Conservation (phyloP, 2,797 vertebrate genomes). For the Trachops cirrhosus region DNA sequence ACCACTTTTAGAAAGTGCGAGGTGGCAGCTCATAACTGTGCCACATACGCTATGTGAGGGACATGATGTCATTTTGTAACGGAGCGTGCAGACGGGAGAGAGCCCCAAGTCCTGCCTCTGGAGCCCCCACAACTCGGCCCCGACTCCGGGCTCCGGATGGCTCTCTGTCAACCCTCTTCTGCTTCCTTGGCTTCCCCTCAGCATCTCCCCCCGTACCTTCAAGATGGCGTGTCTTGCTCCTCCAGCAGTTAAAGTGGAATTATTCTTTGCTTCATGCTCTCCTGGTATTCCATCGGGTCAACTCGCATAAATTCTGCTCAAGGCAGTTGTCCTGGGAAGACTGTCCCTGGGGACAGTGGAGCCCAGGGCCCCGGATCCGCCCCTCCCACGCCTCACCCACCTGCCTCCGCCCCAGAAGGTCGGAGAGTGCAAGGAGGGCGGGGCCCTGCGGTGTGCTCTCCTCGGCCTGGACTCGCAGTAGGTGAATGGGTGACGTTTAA, state of each 20-base stretch:
- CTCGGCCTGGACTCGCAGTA: too few species aligned
- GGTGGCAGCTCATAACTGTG: slow-evolving; percentile 5
- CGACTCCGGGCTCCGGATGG: background rate
- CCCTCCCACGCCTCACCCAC: background rate
- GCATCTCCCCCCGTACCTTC: background rate
- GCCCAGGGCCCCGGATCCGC: accelerated
- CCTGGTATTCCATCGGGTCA: background rate
- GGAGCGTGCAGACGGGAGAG: background rate
- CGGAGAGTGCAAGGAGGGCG: accelerated
- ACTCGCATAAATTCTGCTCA: background rate
- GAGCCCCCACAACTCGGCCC: background rate
- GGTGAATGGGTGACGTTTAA: background rate
- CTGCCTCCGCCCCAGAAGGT: background rate
- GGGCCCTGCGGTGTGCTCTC: accelerated
- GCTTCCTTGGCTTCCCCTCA: background rate
- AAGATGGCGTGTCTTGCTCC: background rate
- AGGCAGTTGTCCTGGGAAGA: background rate
- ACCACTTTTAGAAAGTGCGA: slow-evolving; percentile 59
- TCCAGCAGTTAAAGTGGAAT: background rate
- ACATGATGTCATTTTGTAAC: slow-evolving; percentile 37
- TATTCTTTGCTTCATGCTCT: background rate
- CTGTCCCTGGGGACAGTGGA: accelerated
- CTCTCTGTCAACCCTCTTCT: background rate
- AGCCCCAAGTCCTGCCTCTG: background rate
- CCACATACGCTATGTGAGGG: slow-evolving; percentile 44